These are phyloP conservation scores for Tachyglossus aculeatus DNA, from an alignment of 2,797 vertebrate species.

Conservation along the genomic window DNA sequence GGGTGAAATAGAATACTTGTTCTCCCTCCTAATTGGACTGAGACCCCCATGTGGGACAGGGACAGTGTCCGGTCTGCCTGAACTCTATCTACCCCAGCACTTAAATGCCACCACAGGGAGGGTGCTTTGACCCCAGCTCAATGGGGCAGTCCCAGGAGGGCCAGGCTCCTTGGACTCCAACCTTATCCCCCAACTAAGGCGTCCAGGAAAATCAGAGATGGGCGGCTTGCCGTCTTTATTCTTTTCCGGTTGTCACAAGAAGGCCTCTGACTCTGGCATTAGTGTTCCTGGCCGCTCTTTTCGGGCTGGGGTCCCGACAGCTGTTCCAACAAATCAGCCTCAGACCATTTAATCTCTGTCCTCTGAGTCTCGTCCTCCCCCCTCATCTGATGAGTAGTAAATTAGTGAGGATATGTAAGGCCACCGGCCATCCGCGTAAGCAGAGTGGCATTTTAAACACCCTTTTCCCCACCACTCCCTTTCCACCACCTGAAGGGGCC, in stretches of 20 bases:
- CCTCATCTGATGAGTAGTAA: conserved; percentile 52
- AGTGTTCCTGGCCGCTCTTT: conserved; percentile 45
- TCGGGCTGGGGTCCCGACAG: conserved; percentile 45
- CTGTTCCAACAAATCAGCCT: conserved; percentile 62
- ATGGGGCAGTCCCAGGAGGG: too few species aligned
- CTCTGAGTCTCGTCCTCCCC: conserved; percentile 46
- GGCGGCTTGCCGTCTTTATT: neutral
- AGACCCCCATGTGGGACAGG: too few species aligned
- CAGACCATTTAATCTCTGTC: conserved; percentile 59
- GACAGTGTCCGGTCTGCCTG: too few species aligned
- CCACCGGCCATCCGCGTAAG: conserved; percentile 68
- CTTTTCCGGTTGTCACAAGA: conserved; percentile 23
- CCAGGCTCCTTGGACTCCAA: too few species aligned
- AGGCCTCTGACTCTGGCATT: conserved; percentile 9
- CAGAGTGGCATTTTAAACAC: conserved; percentile 66
- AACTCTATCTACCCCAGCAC: too few species aligned
- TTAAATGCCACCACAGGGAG: too few species aligned
- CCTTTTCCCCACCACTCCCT: conserved; percentile 39
- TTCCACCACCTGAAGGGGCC: conserved; percentile 6
- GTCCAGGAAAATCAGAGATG: neutral
- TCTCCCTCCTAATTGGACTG: too few species aligned
- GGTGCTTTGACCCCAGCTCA: too few species aligned
- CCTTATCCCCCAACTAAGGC: neutral
- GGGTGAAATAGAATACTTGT: too few species aligned
- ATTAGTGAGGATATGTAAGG: conserved; percentile 63